These are phyloP conservation scores for Phorcus lineatus DNA, from an alignment of 2,888 invertebrate species.

Conservation along the genomic window DNA sequence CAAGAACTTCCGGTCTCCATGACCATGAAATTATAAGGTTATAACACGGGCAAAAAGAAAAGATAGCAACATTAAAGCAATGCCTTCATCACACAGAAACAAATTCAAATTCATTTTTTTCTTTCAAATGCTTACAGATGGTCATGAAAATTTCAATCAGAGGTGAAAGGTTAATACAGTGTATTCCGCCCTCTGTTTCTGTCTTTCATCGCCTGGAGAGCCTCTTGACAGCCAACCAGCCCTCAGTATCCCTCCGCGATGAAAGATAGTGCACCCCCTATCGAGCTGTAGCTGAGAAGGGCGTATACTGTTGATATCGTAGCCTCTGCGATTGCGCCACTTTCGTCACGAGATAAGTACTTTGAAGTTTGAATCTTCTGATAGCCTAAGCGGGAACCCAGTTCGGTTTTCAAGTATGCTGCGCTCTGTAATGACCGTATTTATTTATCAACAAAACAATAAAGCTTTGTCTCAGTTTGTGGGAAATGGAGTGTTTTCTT, in stretches of 20 bases:
- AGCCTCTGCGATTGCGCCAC: constrained; percentile 20
- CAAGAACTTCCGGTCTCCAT: no score
- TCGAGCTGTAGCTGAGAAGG: not conserved
- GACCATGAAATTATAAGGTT: no score
- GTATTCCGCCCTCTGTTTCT: not conserved
- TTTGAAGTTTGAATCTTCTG: constrained; percentile 1
- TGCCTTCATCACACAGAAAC: no score
- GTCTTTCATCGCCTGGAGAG: not conserved
- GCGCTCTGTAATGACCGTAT: not conserved
- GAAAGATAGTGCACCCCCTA: constrained; percentile 22
- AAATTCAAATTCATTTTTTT: no score
- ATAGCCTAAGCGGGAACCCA: constrained; percentile 1
- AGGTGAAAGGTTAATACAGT: not conserved
- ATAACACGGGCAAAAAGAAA: no score
- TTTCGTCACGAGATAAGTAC: constrained; percentile 11
- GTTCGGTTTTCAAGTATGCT: not conserved
- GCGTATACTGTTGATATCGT: constrained; percentile 18
- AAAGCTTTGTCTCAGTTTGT: not conserved
- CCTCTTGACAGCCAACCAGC: constrained; percentile 6
- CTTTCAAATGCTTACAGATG: no score
- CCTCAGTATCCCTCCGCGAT: not conserved
- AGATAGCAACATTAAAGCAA: no score
- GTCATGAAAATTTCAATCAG: no score
- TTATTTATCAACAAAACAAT: not conserved
- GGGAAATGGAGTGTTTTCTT: not conserved